Evolutionary conservation across 2,797 vertebrate genomes (phyloP).

Genomic region (Monodelphis domestica): DNA sequence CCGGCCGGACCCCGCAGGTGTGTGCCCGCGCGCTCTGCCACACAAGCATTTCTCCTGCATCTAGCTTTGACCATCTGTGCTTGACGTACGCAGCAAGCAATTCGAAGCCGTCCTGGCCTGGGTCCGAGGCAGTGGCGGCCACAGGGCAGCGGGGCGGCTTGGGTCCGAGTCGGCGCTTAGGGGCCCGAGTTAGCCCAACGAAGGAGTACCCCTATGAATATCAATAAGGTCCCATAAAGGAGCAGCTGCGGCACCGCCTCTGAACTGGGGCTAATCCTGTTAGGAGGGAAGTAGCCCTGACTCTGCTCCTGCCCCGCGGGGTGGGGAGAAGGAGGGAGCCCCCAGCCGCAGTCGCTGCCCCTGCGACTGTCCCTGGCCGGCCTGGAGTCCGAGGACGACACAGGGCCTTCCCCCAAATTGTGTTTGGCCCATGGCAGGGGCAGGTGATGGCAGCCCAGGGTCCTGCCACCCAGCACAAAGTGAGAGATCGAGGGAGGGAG

Average conservation of each 20-base stretch:
- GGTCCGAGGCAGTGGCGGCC: constrained; percentile 66
- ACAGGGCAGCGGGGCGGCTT: not conserved
- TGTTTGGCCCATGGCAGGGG: not conserved
- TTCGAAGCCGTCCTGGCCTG: constrained; percentile 76
- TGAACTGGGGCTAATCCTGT: constrained; percentile 90
- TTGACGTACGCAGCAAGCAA: constrained; percentile 55
- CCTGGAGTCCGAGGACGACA: not conserved
- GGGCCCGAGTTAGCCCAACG: constrained; percentile 89
- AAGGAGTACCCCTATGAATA: constrained; percentile 90
- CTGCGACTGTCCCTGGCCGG: not conserved
- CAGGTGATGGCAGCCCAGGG: too few relatives aligned
- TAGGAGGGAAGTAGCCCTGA: constrained; percentile 86
- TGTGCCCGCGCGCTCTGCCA: constrained; percentile 62
- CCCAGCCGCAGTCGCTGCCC: too few relatives aligned
- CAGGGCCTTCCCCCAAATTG: not conserved
- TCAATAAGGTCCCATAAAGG: constrained; percentile 90
- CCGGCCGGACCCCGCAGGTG: constrained; percentile 57
- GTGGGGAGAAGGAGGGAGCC: not conserved
- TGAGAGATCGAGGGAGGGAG: too few relatives aligned
- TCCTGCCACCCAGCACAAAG: not conserved
- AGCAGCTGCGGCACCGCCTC: constrained; percentile 88
- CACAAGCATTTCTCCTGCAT: constrained; percentile 67
- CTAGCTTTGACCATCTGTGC: constrained; percentile 72
- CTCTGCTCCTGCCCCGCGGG: constrained; percentile 81
- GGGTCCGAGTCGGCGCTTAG: not conserved